A percentile compares a stretch with the other conserved stretches of the same genome.
phyloP scores from a whole-genome alignment of 2,113 vertebrate species.

The Callospermophilus lateralis region DNA sequence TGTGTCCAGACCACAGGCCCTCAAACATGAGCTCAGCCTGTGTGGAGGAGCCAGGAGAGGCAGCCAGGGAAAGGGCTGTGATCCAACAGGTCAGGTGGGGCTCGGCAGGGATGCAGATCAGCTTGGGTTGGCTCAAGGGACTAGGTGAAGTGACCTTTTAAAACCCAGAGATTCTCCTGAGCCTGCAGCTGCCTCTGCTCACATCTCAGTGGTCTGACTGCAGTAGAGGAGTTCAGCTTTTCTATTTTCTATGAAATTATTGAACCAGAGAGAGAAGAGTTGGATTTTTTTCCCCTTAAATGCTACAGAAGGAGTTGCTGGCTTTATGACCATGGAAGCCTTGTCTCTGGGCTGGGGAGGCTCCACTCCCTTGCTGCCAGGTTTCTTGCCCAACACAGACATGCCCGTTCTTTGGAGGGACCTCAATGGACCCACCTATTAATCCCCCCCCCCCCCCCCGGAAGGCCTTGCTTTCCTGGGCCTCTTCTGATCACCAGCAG shows the following conservation, averaged over 20 bases:
- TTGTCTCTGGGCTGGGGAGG: neutral
- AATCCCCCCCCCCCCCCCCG: neutral
- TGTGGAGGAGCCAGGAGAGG: neutral
- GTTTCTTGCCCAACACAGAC: fast-evolving
- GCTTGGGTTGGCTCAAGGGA: fast-evolving
- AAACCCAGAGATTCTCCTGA: neutral
- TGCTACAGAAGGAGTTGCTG: neutral
- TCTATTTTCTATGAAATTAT: neutral
- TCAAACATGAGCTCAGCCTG: neutral
- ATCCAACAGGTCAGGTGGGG: no score
- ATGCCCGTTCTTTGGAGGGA: neutral
- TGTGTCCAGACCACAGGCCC: neutral
- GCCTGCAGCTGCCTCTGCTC: fast-evolving
- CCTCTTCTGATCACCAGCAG: fast-evolving
- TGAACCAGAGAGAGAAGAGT: neutral
- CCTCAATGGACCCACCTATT: fast-evolving
- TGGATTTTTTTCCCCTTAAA: neutral
- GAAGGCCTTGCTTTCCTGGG: neutral
- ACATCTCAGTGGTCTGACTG: fast-evolving
- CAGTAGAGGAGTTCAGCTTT: neutral
- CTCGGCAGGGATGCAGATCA: fast-evolving
- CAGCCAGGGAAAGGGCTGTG: neutral
- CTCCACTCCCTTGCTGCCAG: no score
- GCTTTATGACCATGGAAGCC: fast-evolving
- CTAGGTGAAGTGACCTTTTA: neutral